Evolutionary conservation across 2,888 invertebrate species (phyloP), one percentile per base, ranked within the genome.

Genomic region (Lysandra coridon): DNA sequence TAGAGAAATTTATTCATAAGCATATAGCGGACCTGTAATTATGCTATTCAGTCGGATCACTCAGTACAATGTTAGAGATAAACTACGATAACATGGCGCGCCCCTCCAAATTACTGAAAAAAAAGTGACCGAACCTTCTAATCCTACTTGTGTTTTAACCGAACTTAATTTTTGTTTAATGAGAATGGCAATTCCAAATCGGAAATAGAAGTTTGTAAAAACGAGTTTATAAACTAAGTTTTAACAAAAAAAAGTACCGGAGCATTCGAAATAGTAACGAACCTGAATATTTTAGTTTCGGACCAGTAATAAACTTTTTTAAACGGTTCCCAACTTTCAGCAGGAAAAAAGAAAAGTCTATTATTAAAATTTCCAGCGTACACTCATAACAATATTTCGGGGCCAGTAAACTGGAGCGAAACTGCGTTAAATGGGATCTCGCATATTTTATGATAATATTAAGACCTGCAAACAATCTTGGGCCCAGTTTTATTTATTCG

Each of bases 381-480:
- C 83, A 83, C 82, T 86, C 87, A 87, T 88, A 90, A 90, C 88
- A 91, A 91, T 90, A 89, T 92, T 89, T 88, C 88, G 87, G 82
- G 85, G 83, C 86, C 88, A 88, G 87, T 88, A 88, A 88, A 87
- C 89, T 85, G 87, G 87, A 87, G 87, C 89, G 89, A 91, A 91
- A 91, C 87, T 88, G 89, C 85, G 85, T 86, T 88, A 87, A 89
- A 91, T 91, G 88, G 88, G 87, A 89, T 90, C 88, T 88, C 87
- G 89, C 89, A 90, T 90, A 91, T 91, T 91, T 91, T 85, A 86
- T 86, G 84, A 84, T 84, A 86, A 85, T 85, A 84, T 84, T 85
- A 84, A 84, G 82, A 83, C 81, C 81, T 82, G 83, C 82, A 83
- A 85, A 85, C 83, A 84, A 83, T 83, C 85, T 84, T 82, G 75